Evolutionary conservation across 2,113 vertebrate species (phyloP), one percentile per base, ranked within the genome.

Genomic region (Xiphophorus couchianus): DNA sequence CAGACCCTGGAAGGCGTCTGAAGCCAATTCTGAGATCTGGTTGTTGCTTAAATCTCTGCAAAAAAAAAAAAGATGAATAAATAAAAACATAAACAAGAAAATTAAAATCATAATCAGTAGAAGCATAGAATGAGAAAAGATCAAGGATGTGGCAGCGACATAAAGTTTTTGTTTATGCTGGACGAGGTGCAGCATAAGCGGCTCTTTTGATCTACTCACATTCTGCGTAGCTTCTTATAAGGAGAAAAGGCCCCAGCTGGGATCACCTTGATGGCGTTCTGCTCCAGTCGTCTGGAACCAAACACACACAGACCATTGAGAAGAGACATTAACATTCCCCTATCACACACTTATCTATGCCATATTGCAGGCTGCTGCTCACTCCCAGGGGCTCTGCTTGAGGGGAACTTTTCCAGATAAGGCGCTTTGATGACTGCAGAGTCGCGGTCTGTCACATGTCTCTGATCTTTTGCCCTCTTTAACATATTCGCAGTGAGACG

Each of bases 221-320:
- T 99, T 95, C 98, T 96, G 91, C 97, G 94, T 84, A 99, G 95
- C 62, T 98, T 98, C 94, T 99, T 99, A 87, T 99, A 99, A 0
- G 98, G 96, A 63, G 97, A 96, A 93, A 99, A 99, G 83, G 97
- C 97, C 90, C 96, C 98, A 78, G 97, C 95, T 85, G 98, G 97
- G 85, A 99, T 98, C 90, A 96, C 94, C 94, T 97, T 99, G 94
- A 99, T 99, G 86, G 97, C 95, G 87, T 99, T 99, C 94, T 99
- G 98, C 88, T 99, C 98, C 93, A 99, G 91, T 80, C 98, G 97
- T 94, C 98, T 99, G 94, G 69, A 94, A 92, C 82, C 85, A 85
- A 88, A 92, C 76, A 91, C 44, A 91, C 90, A 91, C 90, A 90
- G 76, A 81, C 85, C 82, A 79, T 84, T 90, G 75, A 88, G 74